Percentiles rank a stretch among this genome's conserved stretches.
Evolutionary conservation across 2,797 vertebrate genomes (phyloP).

Genomic region (Pyrocephalus nanus): DNA sequence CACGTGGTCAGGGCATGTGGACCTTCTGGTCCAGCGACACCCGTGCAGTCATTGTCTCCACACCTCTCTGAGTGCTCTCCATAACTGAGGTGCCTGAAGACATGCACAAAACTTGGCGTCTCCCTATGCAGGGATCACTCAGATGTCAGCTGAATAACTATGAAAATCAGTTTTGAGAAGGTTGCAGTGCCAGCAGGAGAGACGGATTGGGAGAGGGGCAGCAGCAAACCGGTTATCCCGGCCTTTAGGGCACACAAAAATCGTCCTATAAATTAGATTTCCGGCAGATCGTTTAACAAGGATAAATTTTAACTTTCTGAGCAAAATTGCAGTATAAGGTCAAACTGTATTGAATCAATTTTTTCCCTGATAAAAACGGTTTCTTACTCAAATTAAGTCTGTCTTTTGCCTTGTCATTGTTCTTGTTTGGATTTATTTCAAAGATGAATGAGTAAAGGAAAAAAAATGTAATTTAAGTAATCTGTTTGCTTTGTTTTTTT

Average conservation of each 20-base stretch:
- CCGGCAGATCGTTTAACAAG: not conserved
- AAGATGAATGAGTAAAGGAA: not conserved
- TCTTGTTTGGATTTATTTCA: constrained; percentile 36
- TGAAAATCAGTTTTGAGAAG: not conserved
- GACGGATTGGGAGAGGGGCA: not conserved
- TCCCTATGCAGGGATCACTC: not conserved
- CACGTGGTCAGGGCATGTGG: not conserved
- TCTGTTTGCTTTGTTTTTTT: not conserved
- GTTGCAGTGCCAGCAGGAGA: not conserved
- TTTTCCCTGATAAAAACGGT: not conserved
- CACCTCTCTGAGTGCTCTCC: not conserved
- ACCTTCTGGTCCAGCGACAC: not conserved
- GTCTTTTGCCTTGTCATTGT: not conserved
- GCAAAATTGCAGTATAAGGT: not conserved
- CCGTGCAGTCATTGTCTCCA: not conserved
- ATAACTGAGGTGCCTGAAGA: not conserved
- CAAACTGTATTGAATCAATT: constrained; percentile 16
- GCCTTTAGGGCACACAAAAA: not conserved
- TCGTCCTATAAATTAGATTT: not conserved
- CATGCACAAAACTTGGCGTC: not conserved
- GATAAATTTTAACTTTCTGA: constrained; percentile 2
- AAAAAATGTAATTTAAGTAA: not conserved
- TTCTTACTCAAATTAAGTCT: constrained; percentile 6
- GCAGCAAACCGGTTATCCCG: not conserved
- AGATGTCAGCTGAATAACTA: not conserved